phyloP scores from a whole-genome alignment of 2,113 vertebrate genomes.

The Stictonetta naevosa region DNA sequence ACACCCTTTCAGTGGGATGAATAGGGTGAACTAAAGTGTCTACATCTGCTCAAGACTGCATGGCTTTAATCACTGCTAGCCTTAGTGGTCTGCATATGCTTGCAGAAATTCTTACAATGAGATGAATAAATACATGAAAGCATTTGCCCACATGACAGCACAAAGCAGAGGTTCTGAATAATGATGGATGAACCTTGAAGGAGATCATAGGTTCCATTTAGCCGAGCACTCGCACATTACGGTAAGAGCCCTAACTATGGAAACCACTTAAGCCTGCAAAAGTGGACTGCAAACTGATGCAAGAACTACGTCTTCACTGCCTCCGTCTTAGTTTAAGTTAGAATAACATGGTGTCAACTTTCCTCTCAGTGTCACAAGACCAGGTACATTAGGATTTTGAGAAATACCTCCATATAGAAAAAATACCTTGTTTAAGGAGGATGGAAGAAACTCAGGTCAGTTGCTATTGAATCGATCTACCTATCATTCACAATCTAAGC shows the following conservation, averaged over 20 bases:
- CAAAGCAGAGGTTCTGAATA: conserved; percentile 45
- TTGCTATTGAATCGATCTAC: neutral
- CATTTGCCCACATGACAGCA: conserved; percentile 1
- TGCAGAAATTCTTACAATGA: conserved; percentile 55
- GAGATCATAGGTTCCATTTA: conserved; percentile 56
- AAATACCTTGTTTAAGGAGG: neutral
- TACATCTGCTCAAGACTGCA: conserved; percentile 59
- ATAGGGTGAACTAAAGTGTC: conserved; percentile 42
- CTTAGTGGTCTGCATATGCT: conserved; percentile 57
- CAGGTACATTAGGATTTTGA: neutral
- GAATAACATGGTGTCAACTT: neutral
- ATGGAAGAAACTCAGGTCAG: neutral
- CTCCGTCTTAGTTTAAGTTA: neutral
- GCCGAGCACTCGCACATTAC: neutral
- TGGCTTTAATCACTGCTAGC: conserved; percentile 58
- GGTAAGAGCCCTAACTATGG: conserved; percentile 27
- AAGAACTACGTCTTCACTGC: neutral
- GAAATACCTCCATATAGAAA: neutral
- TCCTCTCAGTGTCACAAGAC: neutral
- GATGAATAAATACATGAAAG: conserved; percentile 63
- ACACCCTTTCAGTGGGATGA: conserved; percentile 5
- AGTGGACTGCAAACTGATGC: neutral
- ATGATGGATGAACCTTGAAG: conserved; percentile 49
- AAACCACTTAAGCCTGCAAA: conserved; percentile 32
- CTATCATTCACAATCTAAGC: neutral